Base-by-base conservation (phyloP, 2,888 invertebrate species). In the Tenthredo livida region DNA sequence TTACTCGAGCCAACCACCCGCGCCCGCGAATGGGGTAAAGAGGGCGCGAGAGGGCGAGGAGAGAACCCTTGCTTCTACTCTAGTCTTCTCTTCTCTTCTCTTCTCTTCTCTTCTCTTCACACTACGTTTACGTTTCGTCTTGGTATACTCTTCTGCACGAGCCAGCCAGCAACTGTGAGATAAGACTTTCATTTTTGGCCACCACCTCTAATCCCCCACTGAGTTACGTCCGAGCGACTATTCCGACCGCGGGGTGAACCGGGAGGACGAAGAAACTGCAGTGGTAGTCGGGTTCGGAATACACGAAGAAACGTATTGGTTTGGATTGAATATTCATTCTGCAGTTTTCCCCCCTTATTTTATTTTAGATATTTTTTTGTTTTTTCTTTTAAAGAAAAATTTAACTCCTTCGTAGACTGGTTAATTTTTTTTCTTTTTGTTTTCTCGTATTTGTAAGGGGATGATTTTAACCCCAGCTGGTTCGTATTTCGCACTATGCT, bases 121-220 rank as follows among this genome's bases (percentile, higher is more conserved):
- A 15, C 33, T 12, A 17, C 15, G 67, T 67, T 80, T 37, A 43
- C 80, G 61, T 33, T 61, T 25, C 80, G 80, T 25, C 40, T 80
- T 17, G 37, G 6, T 40, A n/a, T 47, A 10, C 40, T 40, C 47
- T 21, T 61, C 5, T 25, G 2, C 61, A 37, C 10, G 25, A 80
- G 25, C 80, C 58, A 40, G 15, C 50, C 77, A 29, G 77, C 77
- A 12, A 15, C 87, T 86, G 85, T 88, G 89, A 90, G 91, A 91
- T 91, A 91, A 92, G 91, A 90, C 91, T 91, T 91, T 91, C 90
- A 91, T 91, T 92, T 91, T 92, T 92, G 91, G 90, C 91, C 89
- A 90, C 47, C 47, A 89, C 17, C 90, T 90, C 91, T 91, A 91
- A 91, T 91, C 91, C 91, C 90, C 90, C 89, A 89, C 90, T 90